Conservation (phyloP, 2,113 vertebrate genomes). For the Pipra filicauda region DNA sequence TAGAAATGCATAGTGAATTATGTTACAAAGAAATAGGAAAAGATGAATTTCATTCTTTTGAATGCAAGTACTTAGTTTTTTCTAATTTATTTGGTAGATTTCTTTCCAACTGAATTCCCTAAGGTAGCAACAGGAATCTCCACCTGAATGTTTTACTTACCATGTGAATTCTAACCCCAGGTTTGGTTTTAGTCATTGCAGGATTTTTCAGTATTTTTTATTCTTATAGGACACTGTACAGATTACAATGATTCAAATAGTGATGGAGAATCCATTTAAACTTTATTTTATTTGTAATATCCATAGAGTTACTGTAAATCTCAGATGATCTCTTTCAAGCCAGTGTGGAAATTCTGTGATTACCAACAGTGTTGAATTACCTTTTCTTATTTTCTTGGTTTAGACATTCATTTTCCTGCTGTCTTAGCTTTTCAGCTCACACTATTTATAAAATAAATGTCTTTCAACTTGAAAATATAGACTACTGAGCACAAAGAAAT, state of each 20-base stretch:
- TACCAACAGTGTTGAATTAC: neutral
- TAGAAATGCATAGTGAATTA: neutral
- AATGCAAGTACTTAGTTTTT: neutral
- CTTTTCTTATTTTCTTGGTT: neutral
- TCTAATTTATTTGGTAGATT: neutral
- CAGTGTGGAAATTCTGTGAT: neutral
- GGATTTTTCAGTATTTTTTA: neutral
- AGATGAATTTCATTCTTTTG: neutral
- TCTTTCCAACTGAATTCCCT: neutral
- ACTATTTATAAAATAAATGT: neutral
- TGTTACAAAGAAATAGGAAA: neutral
- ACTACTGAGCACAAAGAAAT: neutral
- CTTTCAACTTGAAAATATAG: neutral
- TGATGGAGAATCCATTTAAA: neutral
- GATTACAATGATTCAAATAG: neutral
- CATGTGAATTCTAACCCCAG: neutral
- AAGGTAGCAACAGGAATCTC: neutral
- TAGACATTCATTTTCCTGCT: neutral
- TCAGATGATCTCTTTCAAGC: neutral
- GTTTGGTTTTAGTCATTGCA: accelerated
- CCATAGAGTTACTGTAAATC: neutral
- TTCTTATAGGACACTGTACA: neutral
- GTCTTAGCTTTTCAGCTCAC: neutral
- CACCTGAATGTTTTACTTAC: neutral
- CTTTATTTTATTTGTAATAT: neutral